These are phyloP conservation scores for Platysternon megacephalum DNA, from an alignment of 2,113 vertebrate genomes.

Conservation along the genomic window DNA sequence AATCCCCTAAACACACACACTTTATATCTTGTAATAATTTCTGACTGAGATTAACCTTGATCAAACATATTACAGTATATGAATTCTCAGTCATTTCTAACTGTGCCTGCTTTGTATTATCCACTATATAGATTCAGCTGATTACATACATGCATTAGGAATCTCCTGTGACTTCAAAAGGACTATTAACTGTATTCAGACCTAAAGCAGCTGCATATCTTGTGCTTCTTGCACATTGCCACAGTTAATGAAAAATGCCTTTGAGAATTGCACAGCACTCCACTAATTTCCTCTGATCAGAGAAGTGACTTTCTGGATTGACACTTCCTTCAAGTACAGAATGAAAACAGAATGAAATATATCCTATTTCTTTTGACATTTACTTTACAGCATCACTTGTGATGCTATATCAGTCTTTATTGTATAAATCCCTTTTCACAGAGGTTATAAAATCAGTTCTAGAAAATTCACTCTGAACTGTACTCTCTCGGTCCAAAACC, in stretches of 20 bases:
- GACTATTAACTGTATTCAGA: not conserved
- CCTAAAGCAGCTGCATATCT: not conserved
- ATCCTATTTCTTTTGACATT: not conserved
- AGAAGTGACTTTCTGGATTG: not conserved
- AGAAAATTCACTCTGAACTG: not conserved
- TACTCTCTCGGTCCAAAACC: not conserved
- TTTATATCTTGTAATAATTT: not conserved
- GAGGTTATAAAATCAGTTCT: not conserved
- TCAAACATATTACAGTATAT: not conserved
- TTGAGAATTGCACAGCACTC: conserved; percentile 15
- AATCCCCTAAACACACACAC: not conserved
- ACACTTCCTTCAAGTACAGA: not conserved
- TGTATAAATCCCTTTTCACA: not conserved
- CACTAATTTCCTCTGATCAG: conserved; percentile 18
- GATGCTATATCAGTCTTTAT: not conserved
- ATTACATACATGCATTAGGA: not conserved
- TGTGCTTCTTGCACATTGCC: not conserved
- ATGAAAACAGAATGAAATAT: conserved; percentile 11
- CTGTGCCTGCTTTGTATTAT: not conserved
- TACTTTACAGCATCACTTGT: conserved; percentile 15
- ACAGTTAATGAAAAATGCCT: conserved; percentile 25
- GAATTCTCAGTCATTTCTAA: conserved; percentile 22
- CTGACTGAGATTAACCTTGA: conserved; percentile 19
- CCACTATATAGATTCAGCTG: not conserved
- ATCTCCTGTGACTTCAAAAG: conserved; percentile 33